These are phyloP conservation scores for Lonchura striata DNA, from an alignment of 2,113 vertebrate species.

Conservation along the genomic window DNA sequence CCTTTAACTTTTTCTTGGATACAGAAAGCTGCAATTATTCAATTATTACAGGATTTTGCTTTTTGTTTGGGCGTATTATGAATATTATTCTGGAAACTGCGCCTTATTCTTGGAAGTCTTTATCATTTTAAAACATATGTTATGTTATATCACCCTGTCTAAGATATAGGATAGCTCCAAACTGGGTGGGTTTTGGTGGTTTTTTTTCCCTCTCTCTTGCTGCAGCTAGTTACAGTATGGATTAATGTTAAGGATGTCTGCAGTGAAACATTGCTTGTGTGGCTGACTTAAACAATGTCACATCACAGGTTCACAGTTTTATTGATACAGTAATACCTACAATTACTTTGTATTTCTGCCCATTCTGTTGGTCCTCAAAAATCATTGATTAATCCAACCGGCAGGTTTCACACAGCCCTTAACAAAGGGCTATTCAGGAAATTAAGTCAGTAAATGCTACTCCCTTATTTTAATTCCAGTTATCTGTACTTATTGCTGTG, in stretches of 20 bases:
- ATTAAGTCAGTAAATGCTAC: background rate
- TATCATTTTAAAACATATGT: conserved; percentile 70
- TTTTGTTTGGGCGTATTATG: conserved; percentile 67
- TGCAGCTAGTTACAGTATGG: conserved; percentile 45
- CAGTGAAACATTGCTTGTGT: conserved; percentile 10
- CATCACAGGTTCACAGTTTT: background rate
- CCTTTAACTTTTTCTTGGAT: conserved; percentile 27
- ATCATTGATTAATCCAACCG: background rate
- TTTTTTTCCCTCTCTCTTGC: background rate
- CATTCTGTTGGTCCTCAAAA: background rate
- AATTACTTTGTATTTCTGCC: background rate
- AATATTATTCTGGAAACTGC: conserved; percentile 65
- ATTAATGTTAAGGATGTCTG: conserved; percentile 55
- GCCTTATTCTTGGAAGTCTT: conserved; percentile 71
- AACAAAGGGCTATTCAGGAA: conserved; percentile 6
- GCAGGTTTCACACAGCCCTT: background rate
- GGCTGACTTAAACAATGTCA: background rate
- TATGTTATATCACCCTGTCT: conserved; percentile 53
- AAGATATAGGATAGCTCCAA: conserved; percentile 51
- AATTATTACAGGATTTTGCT: conserved; percentile 43
- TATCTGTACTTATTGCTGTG: background rate
- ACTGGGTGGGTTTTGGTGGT: conserved; percentile 3
- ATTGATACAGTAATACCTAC: background rate
- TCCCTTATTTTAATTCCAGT: conserved; percentile 12
- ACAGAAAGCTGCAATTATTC: conserved; percentile 41